A percentile compares a stretch with the other conserved stretches of the same genome.
Conservation (phyloP, 2,113 vertebrate species). For the Oncorhynchus mykiss region DNA sequence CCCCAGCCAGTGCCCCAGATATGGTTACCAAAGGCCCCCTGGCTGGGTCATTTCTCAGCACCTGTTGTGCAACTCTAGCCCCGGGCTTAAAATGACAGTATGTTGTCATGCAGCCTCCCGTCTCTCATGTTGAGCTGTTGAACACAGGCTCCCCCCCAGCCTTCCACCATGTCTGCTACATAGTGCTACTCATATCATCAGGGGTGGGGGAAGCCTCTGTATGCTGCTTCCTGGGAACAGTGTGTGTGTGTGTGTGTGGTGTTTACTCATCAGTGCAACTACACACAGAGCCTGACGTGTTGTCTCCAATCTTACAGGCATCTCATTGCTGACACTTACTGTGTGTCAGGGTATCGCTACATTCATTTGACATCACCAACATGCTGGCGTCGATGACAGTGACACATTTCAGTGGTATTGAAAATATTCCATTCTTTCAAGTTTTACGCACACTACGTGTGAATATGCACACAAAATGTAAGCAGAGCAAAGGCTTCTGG, state of each 20-base stretch:
- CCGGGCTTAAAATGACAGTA: slow-evolving; percentile 5
- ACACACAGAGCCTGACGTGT: background rate
- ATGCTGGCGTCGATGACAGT: no score
- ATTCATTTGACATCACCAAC: background rate
- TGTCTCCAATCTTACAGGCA: background rate
- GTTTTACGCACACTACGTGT: no score
- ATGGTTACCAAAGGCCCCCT: slow-evolving; percentile 37
- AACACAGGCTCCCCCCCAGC: background rate
- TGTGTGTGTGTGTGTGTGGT: background rate
- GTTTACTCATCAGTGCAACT: background rate
- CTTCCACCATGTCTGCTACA: background rate
- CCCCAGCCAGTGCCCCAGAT: slow-evolving; percentile 20
- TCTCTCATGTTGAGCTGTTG: no score
- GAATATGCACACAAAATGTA: no score
- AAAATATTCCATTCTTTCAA: no score
- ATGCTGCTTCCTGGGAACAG: background rate
- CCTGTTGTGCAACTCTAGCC: slow-evolving; percentile 46
- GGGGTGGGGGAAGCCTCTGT: background rate
- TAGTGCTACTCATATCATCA: background rate
- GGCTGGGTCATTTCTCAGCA: slow-evolving; percentile 42
- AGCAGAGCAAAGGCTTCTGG: no score
- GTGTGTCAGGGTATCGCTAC: background rate
- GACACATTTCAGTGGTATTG: no score
- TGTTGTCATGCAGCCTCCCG: slow-evolving; percentile 12
- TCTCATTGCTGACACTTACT: background rate